Evolutionary conservation across 2,113 vertebrate genomes (phyloP).

Genomic region (Chlorocebus sabaeus): DNA sequence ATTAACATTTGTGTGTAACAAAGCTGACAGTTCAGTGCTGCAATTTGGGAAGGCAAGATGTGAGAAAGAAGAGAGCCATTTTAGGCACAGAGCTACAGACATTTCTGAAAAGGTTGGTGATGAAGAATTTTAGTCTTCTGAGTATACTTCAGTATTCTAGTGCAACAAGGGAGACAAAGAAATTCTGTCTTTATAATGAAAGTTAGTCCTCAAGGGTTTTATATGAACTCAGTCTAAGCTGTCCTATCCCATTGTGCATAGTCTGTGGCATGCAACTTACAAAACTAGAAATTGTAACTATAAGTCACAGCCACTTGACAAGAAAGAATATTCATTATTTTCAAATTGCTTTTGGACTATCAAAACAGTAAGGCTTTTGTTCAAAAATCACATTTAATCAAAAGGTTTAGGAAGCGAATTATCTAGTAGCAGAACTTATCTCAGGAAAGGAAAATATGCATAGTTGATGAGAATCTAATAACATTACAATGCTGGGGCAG

Average conservation of each 20-base stretch:
- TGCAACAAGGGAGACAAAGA: neutral
- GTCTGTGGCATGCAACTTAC: neutral
- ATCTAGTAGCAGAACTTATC: neutral
- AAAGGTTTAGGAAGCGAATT: neutral
- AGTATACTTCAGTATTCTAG: neutral
- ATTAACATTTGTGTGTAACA: neutral
- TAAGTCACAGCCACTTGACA: neutral
- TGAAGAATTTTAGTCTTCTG: neutral
- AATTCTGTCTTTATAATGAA: neutral
- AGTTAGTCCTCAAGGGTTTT: neutral
- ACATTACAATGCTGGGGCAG: neutral
- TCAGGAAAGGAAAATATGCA: neutral
- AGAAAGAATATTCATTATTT: neutral
- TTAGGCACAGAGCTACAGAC: neutral
- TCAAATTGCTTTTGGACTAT: neutral
- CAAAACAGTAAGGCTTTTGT: neutral
- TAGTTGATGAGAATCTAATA: neutral
- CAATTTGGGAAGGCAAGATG: neutral
- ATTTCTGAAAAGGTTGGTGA: constrained; percentile 1
- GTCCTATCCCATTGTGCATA: neutral
- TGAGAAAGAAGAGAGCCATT: neutral
- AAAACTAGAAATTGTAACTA: neutral
- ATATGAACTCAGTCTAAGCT: neutral
- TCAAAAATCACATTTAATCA: neutral
- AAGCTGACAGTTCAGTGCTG: neutral